Evolutionary conservation across 2,888 invertebrate genomes (phyloP), one percentile per base, ranked within the genome.

Genomic region (Corythucha ciliata): DNA sequence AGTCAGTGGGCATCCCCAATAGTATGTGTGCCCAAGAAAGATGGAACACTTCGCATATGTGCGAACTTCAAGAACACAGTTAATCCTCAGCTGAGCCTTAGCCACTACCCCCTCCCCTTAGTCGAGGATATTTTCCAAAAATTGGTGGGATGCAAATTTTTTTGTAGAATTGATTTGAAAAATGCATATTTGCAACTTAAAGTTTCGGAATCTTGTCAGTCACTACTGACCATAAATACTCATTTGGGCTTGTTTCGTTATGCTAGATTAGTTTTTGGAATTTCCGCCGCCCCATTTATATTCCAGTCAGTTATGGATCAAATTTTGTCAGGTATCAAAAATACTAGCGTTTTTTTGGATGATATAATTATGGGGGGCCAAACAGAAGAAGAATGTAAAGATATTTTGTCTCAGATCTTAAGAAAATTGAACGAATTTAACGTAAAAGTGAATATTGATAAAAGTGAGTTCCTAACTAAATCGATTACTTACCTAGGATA

Each of bases 1-100:
- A 51, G 50, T 37, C 51, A 54, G 36, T 56, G 56, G 50, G 51
- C 47, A 6, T 41, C 41, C 3, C 41, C 41, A 4, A 24, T 41
- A 7, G 41, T 41, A 4, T 3, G 4, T 41, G 41, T 42, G 45
- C 18, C 27, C 42, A 4, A 51, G 50, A 12, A 46, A 42, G 10
- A 29, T 40, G 21, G 56, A 40, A 12, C 20, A 22, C 33, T 34
- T 48, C 47, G 41, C 41, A 48, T 33, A n/a, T 22, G 12, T 48
- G 41, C 14, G 3, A 26, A 41, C 14, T 24, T 41, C 14, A 22
- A 41, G 22, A 14, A n/a, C 18, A 41, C 52, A 8, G 7, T 54
- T 10, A 54, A 54, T 36, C 22, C 44, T 16, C 7, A 18, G 14
- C 12, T 54, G 20, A 27, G 47, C 20, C 21, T 39, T 2, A 52